Base-by-base conservation (phyloP, 2,888 invertebrate genomes). In the Drosophila fulvimacula region DNA sequence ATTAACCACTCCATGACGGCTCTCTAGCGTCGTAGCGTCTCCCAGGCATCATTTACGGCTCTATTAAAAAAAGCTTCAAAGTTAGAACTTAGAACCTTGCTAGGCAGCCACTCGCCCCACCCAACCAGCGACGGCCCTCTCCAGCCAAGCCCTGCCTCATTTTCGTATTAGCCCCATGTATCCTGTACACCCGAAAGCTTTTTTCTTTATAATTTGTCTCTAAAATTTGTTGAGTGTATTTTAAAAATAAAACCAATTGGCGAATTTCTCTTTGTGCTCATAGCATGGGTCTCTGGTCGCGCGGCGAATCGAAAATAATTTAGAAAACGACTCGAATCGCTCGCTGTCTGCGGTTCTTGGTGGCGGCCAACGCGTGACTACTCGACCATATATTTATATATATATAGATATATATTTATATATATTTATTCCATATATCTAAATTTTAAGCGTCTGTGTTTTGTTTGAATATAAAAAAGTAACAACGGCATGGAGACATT, bases 401-500 rank as follows among this genome's bases (percentile, higher is more conserved):
- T 34, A 36, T 21, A 21, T 21, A 51, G 15, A 51, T 51, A 51
- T n/a, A 36, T 39, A 27, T 64, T 71, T 66, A 42, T 42, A 21
- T 21, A 24, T 44, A 44, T 44, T n/a, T 44, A 44, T 73, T 56
- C 56, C 34, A 52, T 42, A 48, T 68, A 69, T 55, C 69, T 62
- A 44, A 46, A 59, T 57, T 61, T 66, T 76, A 61, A 48, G 53
- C 72, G 60, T 59, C 72, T 70, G 64, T 70, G 68, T 52, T 17
- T 53, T 53, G 21, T 42, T 41, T 56, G 48, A 17, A 7, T 32
- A 48, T 56, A 34, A 46, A 44, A 34, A 42, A 49, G 5, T 48
- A 6, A 5, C 30, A 42, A 17, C 41, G 46, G 39, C 76, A 92
- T 92, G 92, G 75, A 91, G 76, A 91, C 89, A 69, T 91, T 93